A percentile compares a stretch with the other conserved stretches of the same genome.
These are phyloP conservation scores for Rhopalosiphum maidis DNA, from an alignment of 1,140 invertebrate species.

Conservation along the genomic window DNA sequence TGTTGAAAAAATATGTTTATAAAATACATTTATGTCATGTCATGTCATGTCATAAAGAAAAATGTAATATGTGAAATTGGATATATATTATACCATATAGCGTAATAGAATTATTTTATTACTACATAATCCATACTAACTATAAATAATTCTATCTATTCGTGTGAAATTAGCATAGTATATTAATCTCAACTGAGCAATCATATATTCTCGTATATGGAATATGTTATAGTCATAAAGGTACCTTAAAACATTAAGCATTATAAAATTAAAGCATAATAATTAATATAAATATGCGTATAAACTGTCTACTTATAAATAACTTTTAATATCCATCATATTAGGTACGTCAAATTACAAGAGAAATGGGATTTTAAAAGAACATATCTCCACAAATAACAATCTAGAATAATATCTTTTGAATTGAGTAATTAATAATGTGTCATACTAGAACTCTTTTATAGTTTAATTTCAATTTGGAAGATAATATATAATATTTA, in stretches of 20 bases:
- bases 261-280: neutral
- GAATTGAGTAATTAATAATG: neutral
- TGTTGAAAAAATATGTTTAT: conserved; percentile 1
- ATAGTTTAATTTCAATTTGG: neutral
- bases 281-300: neutral
- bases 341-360: neutral
- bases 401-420: neutral
- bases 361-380: neutral
- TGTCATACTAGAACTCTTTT: neutral
- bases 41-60: neutral
- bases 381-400: neutral
- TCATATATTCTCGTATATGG: neutral
- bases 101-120: neutral
- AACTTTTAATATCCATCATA: conserved; percentile 15
- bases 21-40: neutral
- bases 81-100: neutral
- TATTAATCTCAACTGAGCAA: neutral
- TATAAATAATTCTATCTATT: neutral
- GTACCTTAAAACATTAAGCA: neutral
- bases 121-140: neutral
- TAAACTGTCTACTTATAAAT: neutral
- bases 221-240: neutral
- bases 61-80: neutral
- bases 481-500: neutral
- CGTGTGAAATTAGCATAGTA: neutral